phyloP scores from a whole-genome alignment of 1,140 invertebrate genomes.

The Lucilia sericata region DNA sequence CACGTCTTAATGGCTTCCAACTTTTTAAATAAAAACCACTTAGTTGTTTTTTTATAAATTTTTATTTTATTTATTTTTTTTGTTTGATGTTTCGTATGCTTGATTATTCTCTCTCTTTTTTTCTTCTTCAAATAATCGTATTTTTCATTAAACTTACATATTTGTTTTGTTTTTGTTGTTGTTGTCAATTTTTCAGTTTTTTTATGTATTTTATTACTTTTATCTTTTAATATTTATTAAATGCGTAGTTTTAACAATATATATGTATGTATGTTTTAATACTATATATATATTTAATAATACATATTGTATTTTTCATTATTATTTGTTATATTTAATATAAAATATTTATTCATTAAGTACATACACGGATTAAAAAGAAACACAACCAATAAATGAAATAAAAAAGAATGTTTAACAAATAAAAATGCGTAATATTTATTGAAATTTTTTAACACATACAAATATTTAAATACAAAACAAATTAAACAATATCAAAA shows the following conservation, averaged over 20 bases:
- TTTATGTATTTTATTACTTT: background rate
- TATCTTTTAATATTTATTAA: conserved; percentile 35
- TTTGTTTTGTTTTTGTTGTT: conserved; percentile 8
- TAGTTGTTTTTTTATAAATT: conserved; percentile 13
- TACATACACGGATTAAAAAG: conserved; percentile 18
- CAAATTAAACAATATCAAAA: background rate
- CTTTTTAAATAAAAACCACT: background rate
- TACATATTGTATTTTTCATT: conserved; percentile 31
- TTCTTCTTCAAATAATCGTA: conserved; percentile 12
- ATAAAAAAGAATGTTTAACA: background rate
- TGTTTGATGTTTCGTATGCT: background rate
- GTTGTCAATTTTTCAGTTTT: conserved; percentile 20
- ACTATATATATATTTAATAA: conserved; percentile 20
- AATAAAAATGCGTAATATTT: background rate
- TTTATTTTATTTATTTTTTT: background rate
- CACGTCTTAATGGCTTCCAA: too few species aligned
- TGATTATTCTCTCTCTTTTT: background rate
- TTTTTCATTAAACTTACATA: conserved; percentile 4
- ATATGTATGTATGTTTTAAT: conserved; percentile 36
- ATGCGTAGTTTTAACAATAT: conserved; percentile 41
- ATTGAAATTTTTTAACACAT: conserved; percentile 1
- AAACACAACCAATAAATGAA: background rate
- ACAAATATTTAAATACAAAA: background rate
- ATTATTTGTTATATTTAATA: conserved; percentile 32
- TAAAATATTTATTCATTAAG: conserved; percentile 42